These are phyloP conservation scores for Oryzias sinensis DNA, from an alignment of 2,797 vertebrate genomes.

Conservation along the genomic window DNA sequence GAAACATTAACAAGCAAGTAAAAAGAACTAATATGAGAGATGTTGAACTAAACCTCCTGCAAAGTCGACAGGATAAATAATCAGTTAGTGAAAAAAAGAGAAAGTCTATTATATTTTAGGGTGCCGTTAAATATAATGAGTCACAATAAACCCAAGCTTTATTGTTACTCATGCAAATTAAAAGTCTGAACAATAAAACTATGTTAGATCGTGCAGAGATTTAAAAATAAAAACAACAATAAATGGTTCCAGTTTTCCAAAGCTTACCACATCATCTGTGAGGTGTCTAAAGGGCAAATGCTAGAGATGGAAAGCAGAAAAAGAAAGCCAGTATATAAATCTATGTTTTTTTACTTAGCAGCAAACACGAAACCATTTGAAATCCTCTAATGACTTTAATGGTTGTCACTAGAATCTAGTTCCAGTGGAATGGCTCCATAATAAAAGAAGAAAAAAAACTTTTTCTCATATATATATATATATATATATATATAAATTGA, in stretches of 20 bases:
- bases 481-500: too few species aligned
- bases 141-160: slow-evolving; percentile 9
- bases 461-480: too few species aligned
- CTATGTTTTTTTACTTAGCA: not conserved
- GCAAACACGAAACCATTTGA: not conserved
- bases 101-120: not conserved
- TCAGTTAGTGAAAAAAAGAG: slow-evolving; percentile 19
- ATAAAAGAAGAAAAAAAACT: too few species aligned
- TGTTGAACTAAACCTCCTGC: not conserved
- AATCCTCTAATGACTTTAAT: not conserved
- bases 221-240: not conserved
- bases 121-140: slow-evolving; percentile 8
- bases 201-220: slow-evolving; percentile 28
- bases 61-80: slow-evolving; percentile 20
- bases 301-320: slow-evolving; percentile 79
- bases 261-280: slow-evolving; percentile 97
- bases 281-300: slow-evolving; percentile 92
- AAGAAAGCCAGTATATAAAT: slow-evolving; percentile 42
- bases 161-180: slow-evolving; percentile 12
- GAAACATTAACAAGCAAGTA: slow-evolving; percentile 7
- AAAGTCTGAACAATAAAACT: slow-evolving; percentile 7
- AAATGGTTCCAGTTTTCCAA: not conserved
- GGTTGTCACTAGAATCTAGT: too few species aligned
- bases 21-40: slow-evolving; percentile 5
- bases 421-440: too few species aligned